Evolutionary conservation across 2,888 invertebrate genomes (phyloP), one percentile per base, ranked within the genome.

Genomic region (Hirtodrosophila alboralis): DNA sequence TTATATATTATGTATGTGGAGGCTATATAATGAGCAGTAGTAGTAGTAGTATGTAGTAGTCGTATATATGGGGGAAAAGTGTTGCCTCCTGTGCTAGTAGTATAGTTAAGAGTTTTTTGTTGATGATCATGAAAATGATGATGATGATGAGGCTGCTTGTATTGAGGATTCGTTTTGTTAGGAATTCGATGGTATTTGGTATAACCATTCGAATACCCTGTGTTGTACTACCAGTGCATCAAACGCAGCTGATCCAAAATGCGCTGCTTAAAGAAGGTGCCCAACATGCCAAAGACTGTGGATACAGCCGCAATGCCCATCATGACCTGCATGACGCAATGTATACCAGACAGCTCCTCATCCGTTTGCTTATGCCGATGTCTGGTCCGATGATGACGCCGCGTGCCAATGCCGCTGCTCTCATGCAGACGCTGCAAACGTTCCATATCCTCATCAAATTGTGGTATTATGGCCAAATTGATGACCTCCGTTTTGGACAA

Each of bases 201-300:
- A n/a, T n/a, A n/a, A n/a, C n/a, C n/a, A n/a, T 14, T 69, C 65
- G 69, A 64, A 64, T 64, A 65, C 60, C 69, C 36, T 71, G 21
- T 90, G 83, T 87, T 88, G 88, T 90, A 90, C 90, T 90, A 91
- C 91, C 91, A 91, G 87, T 91, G 90, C 90, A 91, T 90, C 54
- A 90, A 65, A 23, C 90, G 89, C 65, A 91, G 84, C 74, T 91
- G 90, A 85, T 91, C 90, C 23, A 90, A 77, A 57, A 91, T 90
- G 65, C 90, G 88, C 69, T 90, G 90, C 72, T 91, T 91, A 64
- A 91, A 91, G 75, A 90, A 90, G 41, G 90, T 90, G 53, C 90
- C 90, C 37, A 91, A 75, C 90, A 91, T 90, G 26, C 91, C 91
- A 58, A 91, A 91, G 36, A 91, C 90, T 1, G 90, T 91, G 27